A percentile compares a stretch with the other conserved stretches of the same genome.
These are phyloP conservation scores for Alcedo quadribrachys DNA, from an alignment of 2,797 vertebrate genomes.

Conservation along the genomic window DNA sequence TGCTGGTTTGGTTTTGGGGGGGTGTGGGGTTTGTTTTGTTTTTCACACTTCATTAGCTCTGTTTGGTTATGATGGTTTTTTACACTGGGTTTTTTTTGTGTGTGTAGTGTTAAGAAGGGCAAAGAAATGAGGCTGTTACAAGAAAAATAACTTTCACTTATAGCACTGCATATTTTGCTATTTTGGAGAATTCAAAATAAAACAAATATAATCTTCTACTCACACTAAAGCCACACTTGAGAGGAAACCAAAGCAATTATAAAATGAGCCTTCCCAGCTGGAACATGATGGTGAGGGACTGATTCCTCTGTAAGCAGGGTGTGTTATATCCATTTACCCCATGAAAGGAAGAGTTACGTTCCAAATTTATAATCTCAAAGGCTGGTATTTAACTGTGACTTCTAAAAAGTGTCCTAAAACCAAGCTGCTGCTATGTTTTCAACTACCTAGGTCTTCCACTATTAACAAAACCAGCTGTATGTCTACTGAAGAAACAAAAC, in stretches of 20 bases:
- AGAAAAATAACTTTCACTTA: background rate
- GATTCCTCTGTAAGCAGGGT: background rate
- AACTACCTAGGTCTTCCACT: fast-evolving
- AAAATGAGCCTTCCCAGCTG: background rate
- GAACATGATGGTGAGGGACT: fast-evolving
- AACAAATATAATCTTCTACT: background rate
- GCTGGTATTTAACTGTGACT: background rate
- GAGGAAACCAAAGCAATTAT: background rate
- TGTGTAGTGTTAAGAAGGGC: background rate
- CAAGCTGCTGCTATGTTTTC: background rate
- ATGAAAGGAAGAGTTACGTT: background rate
- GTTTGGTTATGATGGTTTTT: background rate
- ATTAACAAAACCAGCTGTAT: background rate
- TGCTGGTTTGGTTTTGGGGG: background rate
- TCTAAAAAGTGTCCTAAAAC: background rate
- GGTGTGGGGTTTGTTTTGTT: background rate
- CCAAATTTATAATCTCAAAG: fast-evolving
- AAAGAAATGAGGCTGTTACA: background rate
- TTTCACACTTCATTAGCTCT: background rate
- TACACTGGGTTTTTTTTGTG: background rate
- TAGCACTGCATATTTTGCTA: background rate
- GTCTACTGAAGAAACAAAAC: background rate
- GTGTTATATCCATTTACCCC: background rate
- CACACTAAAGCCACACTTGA: background rate
- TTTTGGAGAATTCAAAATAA: background rate